Percentiles rank a stretch among this genome's conserved stretches.
These are phyloP conservation scores for Perca flavescens DNA, from an alignment of 2,113 vertebrate genomes.

Conservation along the genomic window DNA sequence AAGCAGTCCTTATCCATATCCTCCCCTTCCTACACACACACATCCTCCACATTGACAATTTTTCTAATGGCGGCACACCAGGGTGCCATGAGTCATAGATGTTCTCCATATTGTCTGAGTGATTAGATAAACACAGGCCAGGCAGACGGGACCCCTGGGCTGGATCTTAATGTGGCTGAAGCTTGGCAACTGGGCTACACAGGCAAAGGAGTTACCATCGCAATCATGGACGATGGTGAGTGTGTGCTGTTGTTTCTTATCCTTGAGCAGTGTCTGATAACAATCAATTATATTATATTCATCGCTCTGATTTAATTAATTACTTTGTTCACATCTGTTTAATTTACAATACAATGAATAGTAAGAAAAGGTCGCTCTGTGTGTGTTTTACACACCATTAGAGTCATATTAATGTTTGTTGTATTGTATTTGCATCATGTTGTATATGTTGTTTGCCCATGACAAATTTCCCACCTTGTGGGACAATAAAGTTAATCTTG, in stretches of 20 bases:
- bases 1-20: conserved; percentile 10
- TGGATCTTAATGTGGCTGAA: conserved; percentile 98
- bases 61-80: conserved; percentile 58
- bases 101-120: conserved; percentile 75
- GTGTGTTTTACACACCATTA: too few relatives aligned
- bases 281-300: conserved; percentile 23
- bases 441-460: too few relatives aligned
- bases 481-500: too few relatives aligned
- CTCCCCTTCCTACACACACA: neutral
- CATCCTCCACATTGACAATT: conserved; percentile 51
- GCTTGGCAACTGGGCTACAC: conserved; percentile 98
- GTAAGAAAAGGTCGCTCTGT: neutral
- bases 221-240: conserved; percentile 99
- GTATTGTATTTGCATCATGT: too few relatives aligned
- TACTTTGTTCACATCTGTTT: neutral
- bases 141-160: conserved; percentile 96
- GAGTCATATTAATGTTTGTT: too few relatives aligned
- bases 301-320: neutral
- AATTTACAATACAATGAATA: neutral
- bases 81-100: conserved; percentile 64
- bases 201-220: conserved; percentile 96
- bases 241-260: conserved; percentile 29
- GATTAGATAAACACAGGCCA: conserved; percentile 98
- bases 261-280: conserved; percentile 7
- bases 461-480: too few relatives aligned